Evolutionary conservation across 2,888 invertebrate genomes (phyloP), one percentile per base, ranked within the genome.

Genomic region (Caenorhabditis afra): DNA sequence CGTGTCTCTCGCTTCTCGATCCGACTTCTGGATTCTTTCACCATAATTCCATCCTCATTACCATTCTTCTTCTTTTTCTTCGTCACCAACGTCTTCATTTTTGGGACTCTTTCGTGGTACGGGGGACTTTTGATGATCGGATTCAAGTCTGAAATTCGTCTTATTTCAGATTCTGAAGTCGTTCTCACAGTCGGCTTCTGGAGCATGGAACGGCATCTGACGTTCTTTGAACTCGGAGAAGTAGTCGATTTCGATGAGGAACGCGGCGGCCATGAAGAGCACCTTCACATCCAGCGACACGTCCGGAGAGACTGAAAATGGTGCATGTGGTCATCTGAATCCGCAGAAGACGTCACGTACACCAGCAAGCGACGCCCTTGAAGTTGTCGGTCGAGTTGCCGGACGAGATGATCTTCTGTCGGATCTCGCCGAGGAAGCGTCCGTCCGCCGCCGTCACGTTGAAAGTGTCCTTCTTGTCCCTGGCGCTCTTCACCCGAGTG

Each of bases 361-460:
- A 78, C 78, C 78, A 78, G 39, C 71, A 78, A 11, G 65, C 66
- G 14, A 78, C 78, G 7, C 78, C 78, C 29, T 78, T 78, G 35
- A 57, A 73, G 53, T 78, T 78, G n/a, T 78, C 78, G 0, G 65
- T 78, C 0, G 71, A 47, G 35, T 78, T 78, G 10, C 73, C 73
- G 29, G 78, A 70, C 12, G 78, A 78, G 12, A 73, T 73, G 5
- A 78, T 73, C 29, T 78, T 78, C 39, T 71, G 78, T 12, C 78
- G 53, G 41, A 78, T 78, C 45, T 78, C 78, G 16, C 71, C 78
- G 8, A 78, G 52, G 44, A 67, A 78, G 3, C 78, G 66, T 37
- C 67, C 57, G 35, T 71, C 58, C 11, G 47, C 18, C 22, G 50
- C 71, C 12, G 29, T 18, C 37, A 73, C 71, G 10, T 39, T 49